Conservation (phyloP, 2,113 vertebrate species). For the Peromyscus maniculatus region DNA sequence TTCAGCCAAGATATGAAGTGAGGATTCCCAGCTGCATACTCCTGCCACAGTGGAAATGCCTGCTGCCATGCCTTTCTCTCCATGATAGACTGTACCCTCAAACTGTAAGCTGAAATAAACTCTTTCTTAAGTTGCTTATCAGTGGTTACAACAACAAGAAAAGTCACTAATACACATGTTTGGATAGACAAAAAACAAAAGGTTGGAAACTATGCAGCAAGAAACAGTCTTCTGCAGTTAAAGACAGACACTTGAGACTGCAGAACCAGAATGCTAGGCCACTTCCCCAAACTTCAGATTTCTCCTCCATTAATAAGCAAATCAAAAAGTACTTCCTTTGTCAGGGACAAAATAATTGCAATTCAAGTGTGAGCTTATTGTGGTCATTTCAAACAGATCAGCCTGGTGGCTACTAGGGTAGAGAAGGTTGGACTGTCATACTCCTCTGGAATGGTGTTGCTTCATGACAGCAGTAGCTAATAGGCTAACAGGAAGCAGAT, state of each 20-base stretch:
- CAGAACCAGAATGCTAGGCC: background rate
- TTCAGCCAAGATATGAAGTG: background rate
- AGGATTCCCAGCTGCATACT: background rate
- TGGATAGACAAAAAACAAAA: background rate
- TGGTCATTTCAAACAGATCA: background rate
- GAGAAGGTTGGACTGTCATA: background rate
- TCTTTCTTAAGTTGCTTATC: background rate
- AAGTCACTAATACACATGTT: background rate
- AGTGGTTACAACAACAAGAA: background rate
- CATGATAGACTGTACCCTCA: background rate
- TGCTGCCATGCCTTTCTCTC: background rate
- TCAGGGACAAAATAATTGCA: background rate
- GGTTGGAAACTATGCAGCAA: background rate
- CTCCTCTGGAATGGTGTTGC: background rate
- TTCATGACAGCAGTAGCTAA: background rate
- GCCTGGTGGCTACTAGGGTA: background rate
- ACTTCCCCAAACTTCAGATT: background rate
- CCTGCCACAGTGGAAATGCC: background rate
- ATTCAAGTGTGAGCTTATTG: background rate
- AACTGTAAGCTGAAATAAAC: background rate
- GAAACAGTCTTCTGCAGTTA: background rate
- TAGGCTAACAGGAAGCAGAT: background rate
- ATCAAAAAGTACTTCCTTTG: background rate
- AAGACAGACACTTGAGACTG: background rate
- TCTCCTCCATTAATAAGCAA: background rate